phyloP scores from a whole-genome alignment of 2,113 vertebrate genomes.

The Heterocephalus glaber region DNA sequence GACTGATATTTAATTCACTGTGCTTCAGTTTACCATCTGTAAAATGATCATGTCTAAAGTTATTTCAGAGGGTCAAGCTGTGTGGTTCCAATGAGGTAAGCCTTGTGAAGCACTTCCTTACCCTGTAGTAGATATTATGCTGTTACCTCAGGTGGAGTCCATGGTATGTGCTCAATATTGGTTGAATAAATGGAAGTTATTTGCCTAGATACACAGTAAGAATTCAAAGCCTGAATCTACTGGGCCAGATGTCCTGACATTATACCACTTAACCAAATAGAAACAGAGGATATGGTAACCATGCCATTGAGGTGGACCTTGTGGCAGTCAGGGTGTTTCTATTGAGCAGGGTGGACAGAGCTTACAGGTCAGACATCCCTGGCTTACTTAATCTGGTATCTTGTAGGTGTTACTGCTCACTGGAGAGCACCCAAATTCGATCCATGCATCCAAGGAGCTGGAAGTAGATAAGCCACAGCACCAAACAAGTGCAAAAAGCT shows the following conservation, averaged over 20 bases:
- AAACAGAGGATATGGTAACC: neutral
- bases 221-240: conserved; percentile 7
- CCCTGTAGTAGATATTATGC: neutral
- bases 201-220: neutral
- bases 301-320: neutral
- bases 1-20: neutral
- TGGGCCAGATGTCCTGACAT: neutral
- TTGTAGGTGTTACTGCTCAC: neutral
- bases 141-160: neutral
- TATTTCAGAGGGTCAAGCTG: neutral
- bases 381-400: neutral
- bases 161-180: neutral
- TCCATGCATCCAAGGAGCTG: neutral
- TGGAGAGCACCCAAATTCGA: neutral
- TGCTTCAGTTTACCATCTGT: neutral
- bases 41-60: neutral
- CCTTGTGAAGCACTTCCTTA: neutral
- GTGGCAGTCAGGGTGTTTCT: neutral
- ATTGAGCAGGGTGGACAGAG: neutral
- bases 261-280: neutral
- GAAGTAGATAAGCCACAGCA: neutral
- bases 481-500: neutral
- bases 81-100: neutral
- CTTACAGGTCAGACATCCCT: neutral
- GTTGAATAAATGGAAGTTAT: neutral